Percentiles rank a stretch among this genome's conserved stretches.
phyloP scores from a whole-genome alignment of 2,113 vertebrate genomes.

The Crotophaga sulcirostris region DNA sequence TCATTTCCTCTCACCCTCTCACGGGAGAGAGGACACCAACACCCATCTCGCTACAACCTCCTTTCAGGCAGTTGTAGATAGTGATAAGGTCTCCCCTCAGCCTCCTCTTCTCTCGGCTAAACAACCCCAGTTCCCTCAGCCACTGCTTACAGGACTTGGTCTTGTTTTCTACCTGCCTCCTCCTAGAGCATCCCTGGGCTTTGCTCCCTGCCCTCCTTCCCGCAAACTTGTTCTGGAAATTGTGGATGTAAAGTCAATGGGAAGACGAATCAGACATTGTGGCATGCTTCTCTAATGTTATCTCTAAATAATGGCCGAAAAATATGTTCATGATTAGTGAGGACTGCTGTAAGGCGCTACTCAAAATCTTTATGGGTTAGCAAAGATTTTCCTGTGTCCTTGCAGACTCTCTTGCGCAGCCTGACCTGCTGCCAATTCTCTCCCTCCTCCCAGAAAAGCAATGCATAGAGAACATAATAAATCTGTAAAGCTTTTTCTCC shows the following conservation, averaged over 20 bases:
- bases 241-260: neutral
- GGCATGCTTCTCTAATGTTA: neutral
- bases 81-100: too few relatives aligned
- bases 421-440: neutral
- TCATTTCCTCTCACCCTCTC: too few relatives aligned
- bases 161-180: neutral
- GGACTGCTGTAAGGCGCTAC: neutral
- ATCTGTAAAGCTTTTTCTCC: slow-evolving; percentile 21
- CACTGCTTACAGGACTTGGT: too few relatives aligned
- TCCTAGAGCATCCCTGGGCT: neutral
- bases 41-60: too few relatives aligned
- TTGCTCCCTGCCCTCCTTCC: neutral
- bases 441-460: neutral
- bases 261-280: neutral
- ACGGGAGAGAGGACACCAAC: too few relatives aligned
- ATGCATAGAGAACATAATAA: neutral
- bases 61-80: too few relatives aligned
- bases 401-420: neutral
- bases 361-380: neutral
- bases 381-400: neutral
- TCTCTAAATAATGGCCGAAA: neutral
- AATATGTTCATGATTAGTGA: neutral
- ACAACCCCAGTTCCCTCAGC: too few relatives aligned
- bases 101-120: too few relatives aligned
- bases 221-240: neutral